phyloP scores from a whole-genome alignment of 2,113 vertebrate genomes.

The Merops nubicus region DNA sequence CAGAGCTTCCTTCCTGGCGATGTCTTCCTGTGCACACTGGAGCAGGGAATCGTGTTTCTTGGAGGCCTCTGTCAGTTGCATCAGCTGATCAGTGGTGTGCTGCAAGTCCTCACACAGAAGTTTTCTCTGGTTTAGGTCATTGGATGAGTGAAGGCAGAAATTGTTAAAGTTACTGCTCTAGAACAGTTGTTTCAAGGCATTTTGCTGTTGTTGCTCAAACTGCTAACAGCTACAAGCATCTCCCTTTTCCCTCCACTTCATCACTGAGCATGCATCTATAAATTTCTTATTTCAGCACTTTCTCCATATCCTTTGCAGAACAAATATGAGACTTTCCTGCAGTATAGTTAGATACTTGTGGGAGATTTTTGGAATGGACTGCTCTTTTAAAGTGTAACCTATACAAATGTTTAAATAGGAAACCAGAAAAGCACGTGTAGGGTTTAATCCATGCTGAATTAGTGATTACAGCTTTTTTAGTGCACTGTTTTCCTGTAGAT shows the following conservation, averaged over 20 bases:
- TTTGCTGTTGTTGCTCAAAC: background rate
- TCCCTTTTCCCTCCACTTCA: background rate
- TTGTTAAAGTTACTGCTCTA: background rate
- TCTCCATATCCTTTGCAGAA: background rate
- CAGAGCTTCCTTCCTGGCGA: slow-evolving; percentile 76
- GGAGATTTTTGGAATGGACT: background rate
- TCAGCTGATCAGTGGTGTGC: slow-evolving; percentile 87
- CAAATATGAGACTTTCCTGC: background rate
- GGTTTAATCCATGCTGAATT: background rate
- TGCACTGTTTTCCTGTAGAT: background rate
- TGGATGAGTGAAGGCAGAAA: background rate
- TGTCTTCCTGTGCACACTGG: slow-evolving; percentile 81
- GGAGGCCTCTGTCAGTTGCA: slow-evolving; percentile 85
- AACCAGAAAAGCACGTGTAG: background rate
- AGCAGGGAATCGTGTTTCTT: slow-evolving; percentile 84
- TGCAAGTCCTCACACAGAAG: slow-evolving; percentile 89
- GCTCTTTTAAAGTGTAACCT: background rate
- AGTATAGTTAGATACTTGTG: background rate
- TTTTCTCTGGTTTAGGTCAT: slow-evolving; percentile 78
- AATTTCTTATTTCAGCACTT: background rate
- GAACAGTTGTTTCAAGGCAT: background rate
- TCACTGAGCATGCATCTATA: background rate
- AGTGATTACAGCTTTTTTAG: background rate
- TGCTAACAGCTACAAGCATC: background rate
- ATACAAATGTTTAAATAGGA: background rate